A percentile compares a stretch with the other conserved stretches of the same genome.
phyloP scores from a whole-genome alignment of 2,113 vertebrate genomes.

The Lophius piscatorius region DNA sequence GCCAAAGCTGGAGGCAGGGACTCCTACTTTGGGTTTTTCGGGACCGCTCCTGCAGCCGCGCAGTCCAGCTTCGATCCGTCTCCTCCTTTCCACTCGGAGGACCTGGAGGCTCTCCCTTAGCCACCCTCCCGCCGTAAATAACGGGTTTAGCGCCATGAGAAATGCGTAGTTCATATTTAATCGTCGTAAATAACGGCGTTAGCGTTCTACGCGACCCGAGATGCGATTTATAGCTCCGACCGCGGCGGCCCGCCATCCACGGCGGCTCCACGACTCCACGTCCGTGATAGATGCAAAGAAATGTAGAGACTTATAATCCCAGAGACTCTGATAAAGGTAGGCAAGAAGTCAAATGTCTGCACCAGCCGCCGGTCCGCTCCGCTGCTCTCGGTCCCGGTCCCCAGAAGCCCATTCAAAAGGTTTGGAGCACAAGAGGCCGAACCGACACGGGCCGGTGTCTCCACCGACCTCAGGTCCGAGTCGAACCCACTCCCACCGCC shows the following conservation, averaged over 20 bases:
- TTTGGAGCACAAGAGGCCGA: neutral
- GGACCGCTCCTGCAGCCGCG: constrained; percentile 14
- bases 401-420: neutral
- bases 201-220: constrained; percentile 7
- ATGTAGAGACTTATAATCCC: constrained; percentile 43
- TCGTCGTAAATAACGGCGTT: constrained; percentile 59
- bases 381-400: constrained; percentile 20
- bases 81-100: constrained; percentile 31
- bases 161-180: constrained; percentile 53
- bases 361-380: constrained; percentile 1
- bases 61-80: constrained; percentile 3
- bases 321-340: constrained; percentile 55
- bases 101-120: constrained; percentile 22
- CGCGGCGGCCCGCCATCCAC: constrained; percentile 22
- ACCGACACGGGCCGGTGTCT: neutral
- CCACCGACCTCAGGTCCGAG: too few relatives aligned
- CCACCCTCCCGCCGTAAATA: constrained; percentile 42
- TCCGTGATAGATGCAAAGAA: constrained; percentile 44
- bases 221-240: constrained; percentile 41
- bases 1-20: constrained; percentile 29
- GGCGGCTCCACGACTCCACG: constrained; percentile 32
- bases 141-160: constrained; percentile 29
- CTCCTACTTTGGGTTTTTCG: constrained; percentile 7
- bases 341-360: constrained; percentile 37
- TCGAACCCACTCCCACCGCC: constrained; percentile 43